These are phyloP conservation scores for Synergus laeviventris DNA, from an alignment of 2,888 invertebrate species.

Conservation along the genomic window DNA sequence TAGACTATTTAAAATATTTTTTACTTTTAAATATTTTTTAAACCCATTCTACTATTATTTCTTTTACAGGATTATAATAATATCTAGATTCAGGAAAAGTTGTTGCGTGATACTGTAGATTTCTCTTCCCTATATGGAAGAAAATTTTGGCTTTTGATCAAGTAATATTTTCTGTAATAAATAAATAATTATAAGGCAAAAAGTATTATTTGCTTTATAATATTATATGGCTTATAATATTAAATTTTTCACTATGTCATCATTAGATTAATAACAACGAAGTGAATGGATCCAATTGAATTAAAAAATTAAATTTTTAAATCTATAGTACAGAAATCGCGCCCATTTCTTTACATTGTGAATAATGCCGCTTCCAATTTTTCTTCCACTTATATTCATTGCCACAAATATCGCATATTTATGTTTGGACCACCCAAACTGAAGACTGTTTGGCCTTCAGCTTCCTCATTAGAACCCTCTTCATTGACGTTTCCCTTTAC, in stretches of 20 bases:
- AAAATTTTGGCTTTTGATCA: not conserved
- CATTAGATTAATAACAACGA: too few relatives aligned
- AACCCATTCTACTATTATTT: not conserved
- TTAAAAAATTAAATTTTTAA: too few relatives aligned
- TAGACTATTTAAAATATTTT: too few relatives aligned
- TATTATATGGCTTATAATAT: too few relatives aligned
- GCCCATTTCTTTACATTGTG: not conserved
- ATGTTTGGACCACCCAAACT: conserved; percentile 4
- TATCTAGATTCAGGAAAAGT: not conserved
- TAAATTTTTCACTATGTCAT: too few relatives aligned
- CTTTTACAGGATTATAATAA: not conserved
- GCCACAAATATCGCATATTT: conserved; percentile 52
- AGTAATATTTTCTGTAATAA: not conserved
- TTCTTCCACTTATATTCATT: conserved; percentile 59
- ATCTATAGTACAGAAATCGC: too few relatives aligned
- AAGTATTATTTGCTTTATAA: too few relatives aligned
- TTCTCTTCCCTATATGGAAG: not conserved
- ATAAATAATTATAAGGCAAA: not conserved
- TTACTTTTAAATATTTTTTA: not conserved
- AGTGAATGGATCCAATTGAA: too few relatives aligned
- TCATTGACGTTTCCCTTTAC: conserved; percentile 61
- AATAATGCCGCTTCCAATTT: conserved; percentile 57
- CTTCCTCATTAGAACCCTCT: conserved; percentile 66
- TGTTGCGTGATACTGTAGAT: not conserved
- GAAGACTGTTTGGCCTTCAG: conserved; percentile 53